A percentile compares a stretch with the other conserved stretches of the same genome.
phyloP scores from a whole-genome alignment of 35 echinoderm and acorn worm genomes.

The Lytechinus pictus region DNA sequence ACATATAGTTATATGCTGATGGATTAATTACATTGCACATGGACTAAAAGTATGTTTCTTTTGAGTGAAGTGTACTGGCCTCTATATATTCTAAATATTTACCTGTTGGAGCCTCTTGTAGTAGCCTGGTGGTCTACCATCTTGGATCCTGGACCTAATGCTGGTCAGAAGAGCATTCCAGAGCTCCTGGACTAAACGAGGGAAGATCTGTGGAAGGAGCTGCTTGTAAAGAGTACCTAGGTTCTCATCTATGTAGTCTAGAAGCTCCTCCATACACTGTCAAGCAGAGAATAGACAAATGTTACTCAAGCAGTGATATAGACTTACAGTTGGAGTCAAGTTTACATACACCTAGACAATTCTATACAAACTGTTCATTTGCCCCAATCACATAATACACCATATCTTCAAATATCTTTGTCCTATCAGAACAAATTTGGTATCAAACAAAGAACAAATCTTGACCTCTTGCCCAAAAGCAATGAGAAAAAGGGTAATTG shows the following conservation, averaged over 20 bases:
- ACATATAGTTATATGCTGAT: no score
- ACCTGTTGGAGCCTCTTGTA: conserved; percentile 79
- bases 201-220: conserved; percentile 87
- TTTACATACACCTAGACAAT: no score
- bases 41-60: not conserved
- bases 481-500: no score
- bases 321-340: no score
- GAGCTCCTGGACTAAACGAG: conserved; percentile 80
- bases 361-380: no score
- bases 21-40: not conserved
- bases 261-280: conserved; percentile 79
- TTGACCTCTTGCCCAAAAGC: no score
- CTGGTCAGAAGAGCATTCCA: conserved; percentile 76
- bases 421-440: no score
- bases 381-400: no score
- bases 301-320: no score
- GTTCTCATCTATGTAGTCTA: conserved; percentile 89
- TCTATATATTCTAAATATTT: conserved; percentile 22
- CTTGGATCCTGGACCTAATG: conserved; percentile 68
- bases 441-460: no score
- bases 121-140: conserved; percentile 74
- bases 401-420: no score
- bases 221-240: conserved; percentile 93
- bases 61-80: not conserved
- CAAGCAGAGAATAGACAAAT: not conserved